Conservation (phyloP, 2,113 vertebrate genomes). For the Phalacrocorax pelagicus region DNA sequence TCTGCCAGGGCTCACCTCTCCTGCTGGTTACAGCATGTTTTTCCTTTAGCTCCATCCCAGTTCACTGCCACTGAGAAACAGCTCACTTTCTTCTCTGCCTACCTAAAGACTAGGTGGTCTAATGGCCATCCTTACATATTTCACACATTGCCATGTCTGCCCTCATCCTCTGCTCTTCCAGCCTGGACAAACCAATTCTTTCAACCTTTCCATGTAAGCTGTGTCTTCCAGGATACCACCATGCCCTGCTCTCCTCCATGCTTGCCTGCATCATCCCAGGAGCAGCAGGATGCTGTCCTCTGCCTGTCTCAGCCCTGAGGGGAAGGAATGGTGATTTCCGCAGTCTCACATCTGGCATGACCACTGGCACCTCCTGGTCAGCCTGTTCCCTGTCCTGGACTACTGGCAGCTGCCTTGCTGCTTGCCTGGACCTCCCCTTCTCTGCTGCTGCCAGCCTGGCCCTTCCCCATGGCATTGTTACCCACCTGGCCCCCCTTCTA, state of each 20-base stretch:
- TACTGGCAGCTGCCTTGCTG: not conserved
- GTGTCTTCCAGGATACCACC: not conserved
- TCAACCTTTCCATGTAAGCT: not conserved
- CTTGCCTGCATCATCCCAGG: not conserved
- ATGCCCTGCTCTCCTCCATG: not conserved
- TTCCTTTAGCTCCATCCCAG: not conserved
- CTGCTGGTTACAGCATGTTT: not conserved
- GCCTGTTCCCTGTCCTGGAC: not conserved
- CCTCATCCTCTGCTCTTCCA: not conserved
- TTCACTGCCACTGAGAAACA: not conserved
- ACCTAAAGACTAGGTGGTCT: not conserved
- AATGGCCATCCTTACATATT: not conserved
- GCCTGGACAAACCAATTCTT: not conserved
- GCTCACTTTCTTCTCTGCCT: not conserved
- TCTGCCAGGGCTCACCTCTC: not conserved
- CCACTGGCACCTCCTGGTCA: not conserved
- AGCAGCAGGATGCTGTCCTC: fast-evolving
- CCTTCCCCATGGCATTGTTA: not conserved
- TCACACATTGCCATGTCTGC: not conserved
- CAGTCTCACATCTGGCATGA: not conserved
- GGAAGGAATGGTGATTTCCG: not conserved
- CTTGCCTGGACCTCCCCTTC: fast-evolving
- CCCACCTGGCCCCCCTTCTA: not conserved
- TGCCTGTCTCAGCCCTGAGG: not conserved
- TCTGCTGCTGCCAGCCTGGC: not conserved